These are phyloP conservation scores for Carterocephalus palaemon DNA, from an alignment of 2,888 invertebrate genomes.

Conservation along the genomic window DNA sequence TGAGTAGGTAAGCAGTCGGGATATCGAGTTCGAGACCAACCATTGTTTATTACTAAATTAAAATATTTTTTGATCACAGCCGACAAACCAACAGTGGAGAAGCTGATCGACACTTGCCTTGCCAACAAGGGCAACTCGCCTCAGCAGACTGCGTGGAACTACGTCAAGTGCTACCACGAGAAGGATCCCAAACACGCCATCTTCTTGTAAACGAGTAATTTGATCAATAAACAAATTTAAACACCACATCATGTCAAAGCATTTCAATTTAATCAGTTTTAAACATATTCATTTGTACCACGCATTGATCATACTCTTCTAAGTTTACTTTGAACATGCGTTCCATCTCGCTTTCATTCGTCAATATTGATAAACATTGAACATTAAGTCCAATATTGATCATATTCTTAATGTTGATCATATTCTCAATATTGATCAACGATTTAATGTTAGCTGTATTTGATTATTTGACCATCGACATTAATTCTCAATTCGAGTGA, in stretches of 20 bases:
- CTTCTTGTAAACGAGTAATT: conserved; percentile 50
- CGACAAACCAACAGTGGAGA: conserved; percentile 67
- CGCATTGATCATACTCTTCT: too few species aligned
- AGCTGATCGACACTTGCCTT: conserved; percentile 67
- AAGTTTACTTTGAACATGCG: too few species aligned
- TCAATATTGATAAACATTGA: too few species aligned
- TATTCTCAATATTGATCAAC: too few species aligned
- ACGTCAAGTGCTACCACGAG: conserved; percentile 74
- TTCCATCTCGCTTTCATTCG: too few species aligned
- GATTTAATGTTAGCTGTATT: too few species aligned
- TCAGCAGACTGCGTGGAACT: conserved; percentile 75
- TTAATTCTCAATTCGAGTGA: too few species aligned
- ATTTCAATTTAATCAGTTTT: background rate
- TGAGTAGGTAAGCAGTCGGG: too few species aligned
- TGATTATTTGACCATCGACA: too few species aligned
- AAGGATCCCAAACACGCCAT: conserved; percentile 75
- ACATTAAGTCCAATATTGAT: background rate
- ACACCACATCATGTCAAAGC: conserved; percentile 3
- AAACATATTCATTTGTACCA: background rate
- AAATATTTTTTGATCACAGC: conserved; percentile 40
- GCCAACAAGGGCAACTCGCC: conserved; percentile 71
- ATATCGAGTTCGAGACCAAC: too few species aligned
- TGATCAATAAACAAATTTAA: conserved; percentile 5
- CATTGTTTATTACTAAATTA: background rate
- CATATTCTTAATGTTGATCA: conserved; percentile 1